Percentiles rank a stretch among this genome's conserved stretches.
These are phyloP conservation scores for Labrus mixtus DNA, from an alignment of 2,113 vertebrate genomes.

Conservation along the genomic window DNA sequence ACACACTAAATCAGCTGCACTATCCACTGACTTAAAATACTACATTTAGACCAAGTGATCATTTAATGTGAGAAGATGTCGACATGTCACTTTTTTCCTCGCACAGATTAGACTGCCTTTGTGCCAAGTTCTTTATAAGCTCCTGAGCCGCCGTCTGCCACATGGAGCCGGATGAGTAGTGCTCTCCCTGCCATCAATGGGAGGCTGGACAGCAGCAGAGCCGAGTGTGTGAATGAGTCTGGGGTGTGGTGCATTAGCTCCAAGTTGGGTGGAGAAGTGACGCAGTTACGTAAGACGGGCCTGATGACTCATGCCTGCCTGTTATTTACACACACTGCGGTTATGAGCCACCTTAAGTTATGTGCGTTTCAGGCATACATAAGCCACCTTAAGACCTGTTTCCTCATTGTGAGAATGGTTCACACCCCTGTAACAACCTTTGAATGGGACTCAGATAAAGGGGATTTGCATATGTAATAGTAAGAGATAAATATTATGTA, in stretches of 20 bases:
- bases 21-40: slow-evolving; percentile 3
- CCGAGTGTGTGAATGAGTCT: slow-evolving; percentile 75
- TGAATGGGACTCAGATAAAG: slow-evolving; percentile 16
- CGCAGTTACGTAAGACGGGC: slow-evolving; percentile 69
- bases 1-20: slow-evolving; percentile 17
- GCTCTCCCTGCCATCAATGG: slow-evolving; percentile 69
- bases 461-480: slow-evolving; percentile 38
- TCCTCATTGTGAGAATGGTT: slow-evolving; percentile 32
- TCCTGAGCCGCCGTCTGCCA: slow-evolving; percentile 20
- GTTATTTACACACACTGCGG: slow-evolving; percentile 74
- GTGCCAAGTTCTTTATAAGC: slow-evolving; percentile 11
- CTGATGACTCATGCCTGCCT: slow-evolving; percentile 80
- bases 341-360: slow-evolving; percentile 58
- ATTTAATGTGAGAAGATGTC: slow-evolving; percentile 18
- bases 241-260: slow-evolving; percentile 72
- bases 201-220: slow-evolving; percentile 65
- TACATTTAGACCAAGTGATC: background rate
- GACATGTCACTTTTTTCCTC: slow-evolving; percentile 11
- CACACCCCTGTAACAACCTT: slow-evolving; percentile 25
- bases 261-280: slow-evolving; percentile 69
- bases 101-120: slow-evolving; percentile 39
- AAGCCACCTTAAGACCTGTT: slow-evolving; percentile 41
- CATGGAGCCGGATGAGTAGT: slow-evolving; percentile 35
- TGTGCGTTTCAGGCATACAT: slow-evolving; percentile 34
- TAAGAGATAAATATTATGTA: slow-evolving; percentile 42